Percentiles rank a stretch among this genome's conserved stretches.
Conservation (phyloP, 2,888 invertebrate species). For the Glyphotaelius pellucidus region DNA sequence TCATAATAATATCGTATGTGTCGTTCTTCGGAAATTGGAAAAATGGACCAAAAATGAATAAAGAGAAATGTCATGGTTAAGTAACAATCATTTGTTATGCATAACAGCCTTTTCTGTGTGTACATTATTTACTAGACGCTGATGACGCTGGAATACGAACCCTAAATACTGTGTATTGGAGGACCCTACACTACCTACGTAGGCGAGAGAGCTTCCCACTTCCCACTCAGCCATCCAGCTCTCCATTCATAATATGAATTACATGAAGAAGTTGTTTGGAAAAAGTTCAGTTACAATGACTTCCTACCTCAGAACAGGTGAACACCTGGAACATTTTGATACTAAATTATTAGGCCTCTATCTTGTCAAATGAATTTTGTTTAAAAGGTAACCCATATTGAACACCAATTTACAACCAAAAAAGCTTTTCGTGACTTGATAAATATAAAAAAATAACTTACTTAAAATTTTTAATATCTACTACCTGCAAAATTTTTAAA, state of each 20-base stretch:
- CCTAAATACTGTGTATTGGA: background rate
- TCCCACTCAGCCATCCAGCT: background rate
- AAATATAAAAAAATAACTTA: background rate
- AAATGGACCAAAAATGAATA: no score
- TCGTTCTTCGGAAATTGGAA: no score
- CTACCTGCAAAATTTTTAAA: background rate
- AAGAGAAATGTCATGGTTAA: background rate
- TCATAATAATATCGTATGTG: no score
- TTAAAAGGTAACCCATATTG: background rate
- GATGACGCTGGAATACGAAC: background rate
- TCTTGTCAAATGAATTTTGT: background rate
- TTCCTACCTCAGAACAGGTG: background rate
- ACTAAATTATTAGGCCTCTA: background rate
- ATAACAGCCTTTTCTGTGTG: background rate
- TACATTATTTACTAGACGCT: background rate
- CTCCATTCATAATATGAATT: background rate
- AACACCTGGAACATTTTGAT: background rate
- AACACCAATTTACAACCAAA: background rate
- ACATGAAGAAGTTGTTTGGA: background rate
- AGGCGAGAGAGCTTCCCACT: background rate
- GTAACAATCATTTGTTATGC: background rate
- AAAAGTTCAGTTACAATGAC: background rate
- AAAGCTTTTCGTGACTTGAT: background rate
- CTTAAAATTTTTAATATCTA: background rate
- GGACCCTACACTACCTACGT: background rate